Conservation (phyloP, 2,888 invertebrate genomes). For the Spilarctia lutea region DNA sequence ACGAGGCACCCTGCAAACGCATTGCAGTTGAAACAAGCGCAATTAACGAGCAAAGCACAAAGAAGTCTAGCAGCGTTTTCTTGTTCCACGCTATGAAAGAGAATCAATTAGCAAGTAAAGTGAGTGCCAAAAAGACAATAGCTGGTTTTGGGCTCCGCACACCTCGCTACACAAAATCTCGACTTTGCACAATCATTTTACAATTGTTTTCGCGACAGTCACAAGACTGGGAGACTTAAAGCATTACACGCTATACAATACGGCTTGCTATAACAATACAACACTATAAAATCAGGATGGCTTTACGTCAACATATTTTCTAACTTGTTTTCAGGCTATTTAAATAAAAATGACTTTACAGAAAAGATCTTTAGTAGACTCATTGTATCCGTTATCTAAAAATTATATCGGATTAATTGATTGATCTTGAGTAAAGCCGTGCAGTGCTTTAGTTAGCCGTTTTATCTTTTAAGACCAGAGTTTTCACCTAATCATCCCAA, state of each 20-base stretch:
- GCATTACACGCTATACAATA: not conserved
- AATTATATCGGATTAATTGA: no score
- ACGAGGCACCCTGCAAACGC: conserved; percentile 30
- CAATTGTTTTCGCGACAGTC: not conserved
- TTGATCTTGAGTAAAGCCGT: not conserved
- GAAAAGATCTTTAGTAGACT: not conserved
- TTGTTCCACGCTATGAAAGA: conserved; percentile 75
- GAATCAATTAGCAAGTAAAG: conserved; percentile 76
- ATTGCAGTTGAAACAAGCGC: conserved; percentile 65
- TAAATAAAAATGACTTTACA: not conserved
- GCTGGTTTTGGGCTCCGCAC: conserved; percentile 46
- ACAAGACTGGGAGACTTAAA: not conserved
- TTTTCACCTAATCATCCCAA: not conserved
- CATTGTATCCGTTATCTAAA: not conserved
- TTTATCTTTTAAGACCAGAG: no score
- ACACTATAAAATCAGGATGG: not conserved
- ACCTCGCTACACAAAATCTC: conserved; percentile 25
- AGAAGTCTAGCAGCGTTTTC: conserved; percentile 77
- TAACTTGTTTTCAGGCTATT: not conserved
- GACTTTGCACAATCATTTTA: not conserved
- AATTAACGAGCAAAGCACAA: conserved; percentile 75
- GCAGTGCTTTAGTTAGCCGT: not conserved
- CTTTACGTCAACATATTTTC: not conserved
- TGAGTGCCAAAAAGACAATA: conserved; percentile 67
- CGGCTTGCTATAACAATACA: not conserved